Base-by-base conservation (phyloP, 2,797 vertebrate species). In the Xenopus petersii region DNA sequence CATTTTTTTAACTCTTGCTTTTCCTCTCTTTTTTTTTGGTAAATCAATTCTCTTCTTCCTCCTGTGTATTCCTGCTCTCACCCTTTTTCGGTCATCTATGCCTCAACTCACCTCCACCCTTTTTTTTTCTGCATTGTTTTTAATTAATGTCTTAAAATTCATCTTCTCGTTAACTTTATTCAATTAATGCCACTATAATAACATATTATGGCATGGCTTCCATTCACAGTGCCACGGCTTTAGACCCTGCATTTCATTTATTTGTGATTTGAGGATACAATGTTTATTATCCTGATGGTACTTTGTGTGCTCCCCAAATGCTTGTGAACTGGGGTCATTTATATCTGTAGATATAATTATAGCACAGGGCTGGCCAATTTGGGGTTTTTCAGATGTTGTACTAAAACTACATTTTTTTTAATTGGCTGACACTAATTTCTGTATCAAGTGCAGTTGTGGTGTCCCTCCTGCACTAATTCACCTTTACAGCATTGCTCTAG, bases 41-140 rank as follows among this genome's bases (percentile, higher is more conserved):
- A 77, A 81, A 79, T 62, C 0, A 21, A 82, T 74, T 81, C 80
- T 79, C 73, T 87, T 81, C 88, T 82, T 81, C 79, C 83, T 86
- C 82, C 85, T 88, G 75, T 88, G 75, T 89, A 83, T 88, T 89
- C 88, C 86, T 66, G n/a, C 82, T 89, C 86, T 88, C 88, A 85
- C 83, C 83, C 86, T 87, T 85, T 91, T 89, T 84, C 7, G 11
- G 87, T 86, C 88, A 89, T 89, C 88, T 89, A 82, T 86, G 87
- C 86, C 80, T 88, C 75, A 85, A 82, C 83, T 88, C 81, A 80
- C 76, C 83, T 79, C 60, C 82, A 80, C 84, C 26, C 26, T 81
- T 42, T 51, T 51, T 2, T 49, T 90, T 79, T 83, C 88, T 70
- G 16, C 75, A 71, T 81, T 80, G 80, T 85, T 56, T 83, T 78